A percentile compares a stretch with the other conserved stretches of the same genome.
Conservation (phyloP, 2,797 vertebrate species). For the Poeciliopsis paucimaculata region DNA sequence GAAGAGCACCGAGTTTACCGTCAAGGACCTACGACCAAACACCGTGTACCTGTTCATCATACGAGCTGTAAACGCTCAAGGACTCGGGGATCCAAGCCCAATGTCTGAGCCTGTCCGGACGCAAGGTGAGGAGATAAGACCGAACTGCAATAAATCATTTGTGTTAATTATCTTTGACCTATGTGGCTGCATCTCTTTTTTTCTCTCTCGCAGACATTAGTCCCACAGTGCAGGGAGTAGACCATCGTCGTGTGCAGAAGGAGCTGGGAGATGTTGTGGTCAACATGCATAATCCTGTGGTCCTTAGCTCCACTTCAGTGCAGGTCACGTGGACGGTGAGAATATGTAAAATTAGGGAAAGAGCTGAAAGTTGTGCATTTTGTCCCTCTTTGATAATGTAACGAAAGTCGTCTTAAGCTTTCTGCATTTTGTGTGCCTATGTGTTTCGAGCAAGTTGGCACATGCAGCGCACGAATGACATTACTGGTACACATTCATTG, state of each 20-base stretch:
- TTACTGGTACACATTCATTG: slow-evolving; percentile 41
- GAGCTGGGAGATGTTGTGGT: slow-evolving; percentile 92
- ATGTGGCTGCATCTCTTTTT: slow-evolving; percentile 13
- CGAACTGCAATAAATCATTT: background rate
- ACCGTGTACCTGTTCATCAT: slow-evolving; percentile 97
- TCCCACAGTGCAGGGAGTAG: slow-evolving; percentile 93
- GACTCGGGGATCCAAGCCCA: slow-evolving; percentile 93
- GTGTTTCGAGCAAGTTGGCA: slow-evolving; percentile 47
- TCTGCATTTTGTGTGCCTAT: slow-evolving; percentile 32
- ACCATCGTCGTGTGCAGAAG: slow-evolving; percentile 94
- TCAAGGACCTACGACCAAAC: slow-evolving; percentile 89
- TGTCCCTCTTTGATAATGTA: slow-evolving; percentile 16
- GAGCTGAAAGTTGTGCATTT: background rate
- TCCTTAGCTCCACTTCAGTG: slow-evolving; percentile 89
- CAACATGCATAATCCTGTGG: slow-evolving; percentile 91
- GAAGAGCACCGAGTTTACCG: slow-evolving; percentile 86
- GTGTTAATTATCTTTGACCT: background rate
- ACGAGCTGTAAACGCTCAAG: slow-evolving; percentile 90
- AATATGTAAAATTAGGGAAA: slow-evolving; percentile 7
- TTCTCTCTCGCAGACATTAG: slow-evolving; percentile 86
- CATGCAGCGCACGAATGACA: slow-evolving; percentile 28
- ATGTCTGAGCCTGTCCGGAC: slow-evolving; percentile 95
- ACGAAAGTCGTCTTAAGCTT: slow-evolving; percentile 23
- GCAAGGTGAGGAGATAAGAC: slow-evolving; percentile 83
- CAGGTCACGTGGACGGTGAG: slow-evolving; percentile 96